A percentile compares a stretch with the other conserved stretches of the same genome.
Evolutionary conservation across 1,140 invertebrate species (phyloP).

Genomic region (Chrysopa pallens): DNA sequence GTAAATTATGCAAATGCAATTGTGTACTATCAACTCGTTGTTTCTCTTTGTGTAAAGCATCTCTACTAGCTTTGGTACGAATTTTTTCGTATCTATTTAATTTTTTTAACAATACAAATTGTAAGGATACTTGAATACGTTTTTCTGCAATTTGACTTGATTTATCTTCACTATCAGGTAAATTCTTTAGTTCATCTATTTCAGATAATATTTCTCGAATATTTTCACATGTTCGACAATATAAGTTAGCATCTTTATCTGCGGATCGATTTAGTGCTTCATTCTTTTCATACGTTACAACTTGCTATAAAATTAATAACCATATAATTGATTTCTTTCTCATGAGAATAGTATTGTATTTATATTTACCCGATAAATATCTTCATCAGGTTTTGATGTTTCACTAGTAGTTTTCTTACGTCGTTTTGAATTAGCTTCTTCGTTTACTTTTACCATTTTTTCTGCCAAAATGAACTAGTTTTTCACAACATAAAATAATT

Average conservation of each 20-base stretch:
- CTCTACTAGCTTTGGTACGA: conserved; percentile 58
- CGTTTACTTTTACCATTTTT: too few relatives aligned
- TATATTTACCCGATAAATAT: too few relatives aligned
- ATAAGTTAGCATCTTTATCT: conserved; percentile 45
- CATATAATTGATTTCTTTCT: too few relatives aligned
- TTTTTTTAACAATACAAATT: conserved; percentile 69
- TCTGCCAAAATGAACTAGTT: too few relatives aligned
- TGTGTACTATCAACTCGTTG: conserved; percentile 77
- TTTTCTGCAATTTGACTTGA: conserved; percentile 39
- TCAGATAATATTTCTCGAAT: conserved; percentile 42
- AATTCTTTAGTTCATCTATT: conserved; percentile 42
- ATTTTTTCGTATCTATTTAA: conserved; percentile 83
- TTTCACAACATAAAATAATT: too few relatives aligned
- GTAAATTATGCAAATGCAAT: conserved; percentile 81
- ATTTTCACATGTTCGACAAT: conserved; percentile 44
- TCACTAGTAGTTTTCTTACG: too few relatives aligned
- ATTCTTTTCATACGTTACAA: conserved; percentile 50
- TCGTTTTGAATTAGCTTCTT: too few relatives aligned
- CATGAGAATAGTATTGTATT: too few relatives aligned
- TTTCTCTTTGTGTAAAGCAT: conserved; percentile 61
- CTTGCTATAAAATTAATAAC: conserved; percentile 27
- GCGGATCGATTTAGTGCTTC: conserved; percentile 44
- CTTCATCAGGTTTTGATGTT: too few relatives aligned
- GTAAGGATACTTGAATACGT: conserved; percentile 48
- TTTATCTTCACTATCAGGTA: conserved; percentile 24